These are phyloP conservation scores for Enhydra lutris DNA, from an alignment of 2,113 vertebrate species.

Conservation along the genomic window DNA sequence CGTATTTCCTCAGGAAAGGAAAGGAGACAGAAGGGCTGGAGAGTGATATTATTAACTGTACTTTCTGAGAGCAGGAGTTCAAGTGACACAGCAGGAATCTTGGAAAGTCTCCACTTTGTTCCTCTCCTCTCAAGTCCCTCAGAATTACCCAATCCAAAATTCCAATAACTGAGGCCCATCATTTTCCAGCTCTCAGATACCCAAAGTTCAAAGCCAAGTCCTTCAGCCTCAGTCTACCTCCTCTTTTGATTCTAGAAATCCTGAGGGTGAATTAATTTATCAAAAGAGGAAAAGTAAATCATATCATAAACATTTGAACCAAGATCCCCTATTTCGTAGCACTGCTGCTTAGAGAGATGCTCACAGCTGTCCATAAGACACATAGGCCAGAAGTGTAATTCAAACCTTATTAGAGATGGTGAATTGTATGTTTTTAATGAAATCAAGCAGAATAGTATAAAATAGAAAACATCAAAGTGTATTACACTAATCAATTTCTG, in stretches of 20 bases:
- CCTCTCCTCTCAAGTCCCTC: slow-evolving; percentile 11
- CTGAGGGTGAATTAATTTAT: background rate
- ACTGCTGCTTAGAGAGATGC: background rate
- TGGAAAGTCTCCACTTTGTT: slow-evolving; percentile 40
- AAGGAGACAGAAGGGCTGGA: slow-evolving; percentile 52
- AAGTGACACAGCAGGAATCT: slow-evolving; percentile 38
- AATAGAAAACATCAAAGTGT: background rate
- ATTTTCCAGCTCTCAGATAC: slow-evolving; percentile 12
- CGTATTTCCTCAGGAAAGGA: slow-evolving; percentile 58
- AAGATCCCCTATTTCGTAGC: background rate
- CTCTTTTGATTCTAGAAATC: slow-evolving; percentile 16
- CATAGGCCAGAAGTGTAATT: background rate
- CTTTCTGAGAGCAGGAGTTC: slow-evolving; percentile 43
- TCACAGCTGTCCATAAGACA: background rate
- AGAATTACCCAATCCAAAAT: slow-evolving; percentile 18
- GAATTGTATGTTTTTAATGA: background rate
- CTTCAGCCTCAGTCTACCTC: background rate
- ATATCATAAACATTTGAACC: slow-evolving; percentile 1
- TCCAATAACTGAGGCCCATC: background rate
- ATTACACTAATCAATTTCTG: background rate
- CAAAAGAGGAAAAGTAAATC: background rate
- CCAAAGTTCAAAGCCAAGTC: background rate
- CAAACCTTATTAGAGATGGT: background rate
- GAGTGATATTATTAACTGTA: slow-evolving; percentile 12
- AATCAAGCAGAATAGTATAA: background rate